Percentiles rank a stretch among this genome's conserved stretches.
These are phyloP conservation scores for Gryon sp. DNA, from an alignment of 1,140 invertebrate genomes.

Conservation along the genomic window DNA sequence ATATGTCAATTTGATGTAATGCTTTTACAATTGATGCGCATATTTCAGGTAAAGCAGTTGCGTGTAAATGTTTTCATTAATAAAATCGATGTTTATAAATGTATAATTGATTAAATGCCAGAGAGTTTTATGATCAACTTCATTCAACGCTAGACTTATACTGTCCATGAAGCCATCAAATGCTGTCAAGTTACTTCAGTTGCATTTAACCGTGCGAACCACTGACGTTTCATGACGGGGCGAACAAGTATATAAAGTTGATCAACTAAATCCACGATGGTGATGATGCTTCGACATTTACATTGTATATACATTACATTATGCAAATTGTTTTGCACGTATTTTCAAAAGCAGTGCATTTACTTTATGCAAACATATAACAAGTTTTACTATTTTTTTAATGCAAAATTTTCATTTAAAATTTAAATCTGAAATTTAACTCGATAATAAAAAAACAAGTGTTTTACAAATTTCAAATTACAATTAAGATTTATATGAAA, in stretches of 20 bases:
- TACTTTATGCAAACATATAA: too few species aligned
- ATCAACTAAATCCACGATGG: slow-evolving; percentile 11
- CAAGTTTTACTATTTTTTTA: too few species aligned
- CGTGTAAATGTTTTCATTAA: slow-evolving; percentile 48
- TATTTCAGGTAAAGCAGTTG: slow-evolving; percentile 18
- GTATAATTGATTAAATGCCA: slow-evolving; percentile 33
- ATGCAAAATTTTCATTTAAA: too few species aligned
- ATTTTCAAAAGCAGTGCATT: too few species aligned
- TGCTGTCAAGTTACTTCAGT: slow-evolving; percentile 52
- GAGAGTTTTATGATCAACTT: slow-evolving; percentile 4
- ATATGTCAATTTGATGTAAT: slow-evolving; percentile 30
- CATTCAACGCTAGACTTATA: slow-evolving; percentile 35
- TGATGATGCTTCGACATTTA: slow-evolving; percentile 55
- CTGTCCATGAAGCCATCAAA: slow-evolving; percentile 41
- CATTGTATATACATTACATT: slow-evolving; percentile 50
- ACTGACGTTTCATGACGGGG: slow-evolving; percentile 51
- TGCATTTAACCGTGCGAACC: slow-evolving; percentile 55
- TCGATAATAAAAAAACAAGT: too few species aligned
- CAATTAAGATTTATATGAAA: too few species aligned
- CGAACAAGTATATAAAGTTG: slow-evolving; percentile 51
- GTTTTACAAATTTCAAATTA: too few species aligned
- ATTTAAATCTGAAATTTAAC: too few species aligned
- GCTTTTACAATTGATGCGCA: slow-evolving; percentile 8
- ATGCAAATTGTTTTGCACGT: slow-evolving; percentile 36
- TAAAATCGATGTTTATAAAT: slow-evolving; percentile 49